These are phyloP conservation scores for Ursus arctos DNA, from an alignment of 2,113 vertebrate genomes.

Conservation along the genomic window DNA sequence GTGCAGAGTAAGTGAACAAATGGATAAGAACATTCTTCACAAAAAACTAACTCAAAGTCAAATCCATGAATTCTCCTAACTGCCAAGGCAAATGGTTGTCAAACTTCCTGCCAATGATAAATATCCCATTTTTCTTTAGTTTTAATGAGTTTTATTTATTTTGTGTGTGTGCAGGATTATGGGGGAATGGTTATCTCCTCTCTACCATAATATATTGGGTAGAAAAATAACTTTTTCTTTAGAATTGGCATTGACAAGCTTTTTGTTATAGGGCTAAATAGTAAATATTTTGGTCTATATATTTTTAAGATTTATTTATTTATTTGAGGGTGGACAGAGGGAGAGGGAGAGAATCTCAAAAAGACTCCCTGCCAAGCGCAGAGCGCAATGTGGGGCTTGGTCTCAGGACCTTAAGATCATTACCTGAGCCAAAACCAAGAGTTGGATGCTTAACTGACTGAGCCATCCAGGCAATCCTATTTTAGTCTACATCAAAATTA, in stretches of 20 bases:
- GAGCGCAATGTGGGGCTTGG: background rate
- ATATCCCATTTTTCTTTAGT: background rate
- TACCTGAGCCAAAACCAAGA: background rate
- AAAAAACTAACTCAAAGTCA: background rate
- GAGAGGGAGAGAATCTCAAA: background rate
- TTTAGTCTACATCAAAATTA: background rate
- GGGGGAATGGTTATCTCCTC: background rate
- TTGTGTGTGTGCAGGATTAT: fast-evolving
- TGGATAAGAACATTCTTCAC: background rate
- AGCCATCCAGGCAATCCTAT: background rate
- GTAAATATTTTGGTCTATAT: background rate
- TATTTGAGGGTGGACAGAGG: background rate
- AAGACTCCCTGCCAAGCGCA: background rate
- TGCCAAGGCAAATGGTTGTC: background rate
- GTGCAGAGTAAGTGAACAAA: background rate
- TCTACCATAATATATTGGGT: background rate
- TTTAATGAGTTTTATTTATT: background rate
- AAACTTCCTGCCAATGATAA: background rate
- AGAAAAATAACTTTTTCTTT: background rate
- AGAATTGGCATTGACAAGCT: background rate
- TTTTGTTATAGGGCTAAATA: background rate
- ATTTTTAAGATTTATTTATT: background rate
- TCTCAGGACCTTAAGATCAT: background rate
- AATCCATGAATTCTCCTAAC: background rate
- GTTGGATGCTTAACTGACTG: background rate